Evolutionary conservation across 53 echinoderm and acorn worm species (phyloP), one percentile per base, ranked within the genome.

Genomic region (Echinometra lucunter): DNA sequence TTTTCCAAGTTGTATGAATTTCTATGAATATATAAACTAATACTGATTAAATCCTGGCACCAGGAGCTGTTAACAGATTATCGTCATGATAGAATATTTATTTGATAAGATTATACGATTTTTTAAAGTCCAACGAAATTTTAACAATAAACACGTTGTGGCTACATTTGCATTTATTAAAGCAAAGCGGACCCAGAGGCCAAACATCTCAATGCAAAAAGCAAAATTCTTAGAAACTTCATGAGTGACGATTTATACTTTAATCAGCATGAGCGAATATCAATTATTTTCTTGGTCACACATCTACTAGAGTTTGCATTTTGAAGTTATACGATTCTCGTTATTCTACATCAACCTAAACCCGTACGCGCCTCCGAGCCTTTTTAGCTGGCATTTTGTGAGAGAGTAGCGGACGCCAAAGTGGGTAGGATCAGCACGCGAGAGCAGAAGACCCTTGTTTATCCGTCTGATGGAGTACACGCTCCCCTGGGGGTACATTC

Each of bases 181-280:
- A 28, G 10, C 49, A 47, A 85, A 85, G 47, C 85, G 11, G 6
- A 49, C 30, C 85, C 30, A 2, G 28, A 35, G 85, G 85, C 7
- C 15, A 85, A 16, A 85, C 49, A 85, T 30, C 53, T 49, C 8
- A 23, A 85, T 7, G 53, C 49, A 13, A 85, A 49, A n/a, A 49
- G 49, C 25, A 49, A 30, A 49, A 45, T 13, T 85, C 2, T 85
- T 11, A 49, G 49, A 85, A 81, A 42, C 28, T 10, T 85, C 7
- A 47, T 15, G 85, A 49, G 49, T 85, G 27, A n/a, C 49, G 85
- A 28, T 49, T 47, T 49, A 45, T 85, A 85, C 85, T 85, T 85
- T 85, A 85, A 85, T 85, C 49, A 85, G 85, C 85, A 85, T 85
- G 49, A n/a, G 11, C 85, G 85, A 85, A 85, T 85, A 85, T 85